Evolutionary conservation across 2,888 invertebrate species (phyloP).

Genomic region (Serripes groenlandicus): DNA sequence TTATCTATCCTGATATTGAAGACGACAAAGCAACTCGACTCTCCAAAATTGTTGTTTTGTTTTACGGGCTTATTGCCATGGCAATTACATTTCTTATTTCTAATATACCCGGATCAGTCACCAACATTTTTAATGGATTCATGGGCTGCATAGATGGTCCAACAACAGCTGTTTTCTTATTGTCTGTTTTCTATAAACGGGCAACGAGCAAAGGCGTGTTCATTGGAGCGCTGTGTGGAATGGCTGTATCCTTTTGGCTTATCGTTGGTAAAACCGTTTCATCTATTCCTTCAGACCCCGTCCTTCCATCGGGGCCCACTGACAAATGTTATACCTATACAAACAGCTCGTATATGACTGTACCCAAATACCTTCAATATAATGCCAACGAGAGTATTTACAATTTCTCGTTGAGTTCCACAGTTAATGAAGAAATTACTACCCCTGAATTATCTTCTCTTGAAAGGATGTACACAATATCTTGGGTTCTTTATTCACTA

Average conservation of each 20-base stretch:
- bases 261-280: conserved; percentile 30
- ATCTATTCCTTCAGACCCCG: conserved; percentile 9
- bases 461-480: conserved; percentile 27
- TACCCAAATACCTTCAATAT: not conserved
- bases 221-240: conserved; percentile 34
- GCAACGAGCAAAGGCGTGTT: conserved; percentile 45
- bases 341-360: not conserved
- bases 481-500: conserved; percentile 20
- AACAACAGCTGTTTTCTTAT: conserved; percentile 32
- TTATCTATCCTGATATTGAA: conserved; percentile 13
- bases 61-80: conserved; percentile 38
- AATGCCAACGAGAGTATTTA: too few species aligned
- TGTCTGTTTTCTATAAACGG: conserved; percentile 27
- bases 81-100: conserved; percentile 36
- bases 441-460: not conserved
- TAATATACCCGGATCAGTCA: conserved; percentile 25
- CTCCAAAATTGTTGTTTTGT: conserved; percentile 19
- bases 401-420: too few species aligned
- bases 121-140: conserved; percentile 19
- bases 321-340: conserved; percentile 11
- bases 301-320: conserved; percentile 26
- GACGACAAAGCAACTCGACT: conserved; percentile 10
- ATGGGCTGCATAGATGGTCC: conserved; percentile 46
- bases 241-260: conserved; percentile 29
- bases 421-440: not conserved